Evolutionary conservation across 2,113 vertebrate species (phyloP), one percentile per base, ranked within the genome.

Genomic region (Illadopsis cleaveri): DNA sequence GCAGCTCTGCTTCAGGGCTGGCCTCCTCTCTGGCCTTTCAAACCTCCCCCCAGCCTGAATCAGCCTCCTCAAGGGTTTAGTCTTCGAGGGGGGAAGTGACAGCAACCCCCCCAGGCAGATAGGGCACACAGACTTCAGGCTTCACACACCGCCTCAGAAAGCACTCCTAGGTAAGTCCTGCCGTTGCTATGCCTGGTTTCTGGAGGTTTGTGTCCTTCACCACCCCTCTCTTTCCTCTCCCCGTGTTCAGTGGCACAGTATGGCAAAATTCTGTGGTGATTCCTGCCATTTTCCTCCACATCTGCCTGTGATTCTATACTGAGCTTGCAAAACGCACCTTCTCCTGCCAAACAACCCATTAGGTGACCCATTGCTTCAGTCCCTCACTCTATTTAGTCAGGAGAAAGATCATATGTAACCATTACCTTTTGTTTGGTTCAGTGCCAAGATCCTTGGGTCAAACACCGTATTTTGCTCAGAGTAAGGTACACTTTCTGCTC

Each of bases 211-310:
- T 60, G 44, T 33, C 42, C 53, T 86, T 86, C 0, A 1, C 6
- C 38, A 84, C 15, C 24, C n/a, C 4, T 6, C 20, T 61, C 23
- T 91, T 89, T 75, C 42, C 42, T 83, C 42, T 42, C 30, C 27
- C 7, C 0, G 0, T 12, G 16, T 56, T 86, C 44, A 28, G 24
- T 48, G 21, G 37, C 20, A 82, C 33, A n/a, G 40, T 19, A 75
- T 4, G 4, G 35, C 12, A 37, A 64, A 66, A 71, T 65, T 12
- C 44, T 33, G 9, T 20, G 24, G 8, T 13, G 17, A 40, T 17
- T 78, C 33, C 62, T 62, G n/a, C 19, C 17, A 8, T n/a, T 83
- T 81, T 47, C 5, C 8, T 83, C 31, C 19, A 10, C 16, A 73
- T 78, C 30, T 86, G 23, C 18, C 78, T 89, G n/a, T 51, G 62